Conservation (phyloP, 2,113 vertebrate genomes). For the Clinocottus analis region DNA sequence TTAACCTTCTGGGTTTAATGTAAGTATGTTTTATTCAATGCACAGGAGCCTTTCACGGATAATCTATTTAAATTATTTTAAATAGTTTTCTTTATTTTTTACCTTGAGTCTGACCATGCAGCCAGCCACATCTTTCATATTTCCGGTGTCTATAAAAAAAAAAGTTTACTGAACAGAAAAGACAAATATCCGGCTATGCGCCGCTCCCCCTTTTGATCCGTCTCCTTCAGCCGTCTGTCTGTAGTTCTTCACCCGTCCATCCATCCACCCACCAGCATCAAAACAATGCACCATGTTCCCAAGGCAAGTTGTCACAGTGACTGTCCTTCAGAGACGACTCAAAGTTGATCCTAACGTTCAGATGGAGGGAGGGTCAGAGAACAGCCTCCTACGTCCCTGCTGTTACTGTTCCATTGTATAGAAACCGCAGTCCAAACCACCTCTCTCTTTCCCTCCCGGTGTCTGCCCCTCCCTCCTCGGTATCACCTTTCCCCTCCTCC, state of each 20-base stretch:
- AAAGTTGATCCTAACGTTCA: slow-evolving; percentile 59
- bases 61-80: neutral
- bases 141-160: slow-evolving; percentile 9
- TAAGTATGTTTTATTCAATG: neutral
- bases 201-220: slow-evolving; percentile 16
- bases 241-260: slow-evolving; percentile 42
- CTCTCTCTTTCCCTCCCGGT: slow-evolving; percentile 20
- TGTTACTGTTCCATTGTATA: slow-evolving; percentile 27
- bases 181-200: slow-evolving; percentile 25
- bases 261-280: slow-evolving; percentile 44
- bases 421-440: slow-evolving; percentile 8
- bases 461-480: slow-evolving; percentile 31
- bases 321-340: slow-evolving; percentile 63
- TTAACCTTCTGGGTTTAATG: neutral
- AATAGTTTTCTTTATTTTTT: neutral
- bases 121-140: neutral
- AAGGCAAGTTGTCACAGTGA: slow-evolving; percentile 71
- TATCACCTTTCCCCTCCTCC: slow-evolving; percentile 52
- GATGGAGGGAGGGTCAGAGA: slow-evolving; percentile 5
- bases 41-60: neutral
- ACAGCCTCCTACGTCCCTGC: neutral
- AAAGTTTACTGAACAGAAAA: slow-evolving; percentile 16
- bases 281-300: slow-evolving; percentile 61
- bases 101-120: neutral
- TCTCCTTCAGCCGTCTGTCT: slow-evolving; percentile 50